Evolutionary conservation across 1,140 invertebrate species (phyloP), one percentile per base, ranked within the genome.

Genomic region (Drosophila novamexicana): DNA sequence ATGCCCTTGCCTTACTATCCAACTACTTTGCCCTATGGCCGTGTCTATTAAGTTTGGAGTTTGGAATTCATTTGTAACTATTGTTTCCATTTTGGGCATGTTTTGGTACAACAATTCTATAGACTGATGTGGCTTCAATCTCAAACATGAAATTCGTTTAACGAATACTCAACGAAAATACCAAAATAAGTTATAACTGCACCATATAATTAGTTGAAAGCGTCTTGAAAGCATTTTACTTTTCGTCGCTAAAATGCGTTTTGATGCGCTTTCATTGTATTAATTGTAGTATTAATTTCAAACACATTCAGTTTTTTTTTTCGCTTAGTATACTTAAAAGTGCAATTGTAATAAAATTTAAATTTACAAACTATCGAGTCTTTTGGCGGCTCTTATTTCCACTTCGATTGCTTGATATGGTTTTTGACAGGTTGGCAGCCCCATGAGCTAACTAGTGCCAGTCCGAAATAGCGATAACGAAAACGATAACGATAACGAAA

Each of bases 1-100:
- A 92, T 92, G 75, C 91, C 91, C 0, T 81, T 92, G 67, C 91
- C 91, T 1, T 92, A 92, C 56, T 89, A 90, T 78, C 91, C 91
- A 9, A 90, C 86, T 54, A 82, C 81, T 7, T 68, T 92, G 71
- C 91, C 91, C 32, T 92, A 92, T 54, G 91, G 91, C 6, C 82
- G 91, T 37, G 91, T 92, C 37, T 92, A 92, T 57, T 92, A 64
- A 67, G 16, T 54, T 16, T 44, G 16, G 32, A 36, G 12, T 1
- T 7, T 16, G 5, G 18, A 40, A 6, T 40, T 12, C 1, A 53
- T 36, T 47, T 47, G 14, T 47, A 65, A 45, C 32, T 56, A 61
- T 9, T 49, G 14, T 64, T 45, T 58, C 12, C 14, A 47, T 16
- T 40, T 50, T 39, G 37, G 63, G 53, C 44, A 56, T 44, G 40